phyloP scores from a whole-genome alignment of 2,888 invertebrate genomes.

The Glyphotaelius pellucidus region DNA sequence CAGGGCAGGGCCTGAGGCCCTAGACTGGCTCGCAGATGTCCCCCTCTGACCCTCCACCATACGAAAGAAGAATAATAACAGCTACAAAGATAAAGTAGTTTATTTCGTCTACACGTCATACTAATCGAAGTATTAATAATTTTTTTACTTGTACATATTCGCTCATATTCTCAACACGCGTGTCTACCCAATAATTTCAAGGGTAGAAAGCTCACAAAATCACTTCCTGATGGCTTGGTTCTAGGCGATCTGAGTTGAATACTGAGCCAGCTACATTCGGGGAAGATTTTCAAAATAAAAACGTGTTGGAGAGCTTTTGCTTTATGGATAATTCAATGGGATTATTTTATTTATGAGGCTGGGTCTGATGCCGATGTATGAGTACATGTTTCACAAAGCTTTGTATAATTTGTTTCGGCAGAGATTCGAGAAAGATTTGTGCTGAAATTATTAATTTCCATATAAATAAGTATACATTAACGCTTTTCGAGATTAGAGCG shows the following conservation, averaged over 20 bases:
- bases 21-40: too few species aligned
- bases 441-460: slow-evolving; percentile 50
- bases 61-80: too few species aligned
- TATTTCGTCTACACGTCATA: too few species aligned
- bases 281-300: slow-evolving; percentile 47
- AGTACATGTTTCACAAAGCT: slow-evolving; percentile 10
- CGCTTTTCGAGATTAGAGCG: background rate
- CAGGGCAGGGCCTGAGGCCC: too few species aligned
- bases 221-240: background rate
- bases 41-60: too few species aligned
- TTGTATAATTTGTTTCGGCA: slow-evolving; percentile 47
- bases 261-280: background rate
- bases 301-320: slow-evolving; percentile 33
- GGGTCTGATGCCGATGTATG: background rate
- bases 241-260: background rate
- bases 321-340: slow-evolving; percentile 61
- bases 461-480: slow-evolving; percentile 47
- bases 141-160: too few species aligned
- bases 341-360: slow-evolving; percentile 62
- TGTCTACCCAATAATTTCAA: background rate
- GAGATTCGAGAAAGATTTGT: slow-evolving; percentile 32
- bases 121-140: too few species aligned
- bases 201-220: background rate
- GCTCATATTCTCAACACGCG: too few species aligned
- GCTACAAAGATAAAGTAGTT: too few species aligned